Evolutionary conservation across 1,140 invertebrate genomes (phyloP).

Genomic region (Bicyclus anynana): DNA sequence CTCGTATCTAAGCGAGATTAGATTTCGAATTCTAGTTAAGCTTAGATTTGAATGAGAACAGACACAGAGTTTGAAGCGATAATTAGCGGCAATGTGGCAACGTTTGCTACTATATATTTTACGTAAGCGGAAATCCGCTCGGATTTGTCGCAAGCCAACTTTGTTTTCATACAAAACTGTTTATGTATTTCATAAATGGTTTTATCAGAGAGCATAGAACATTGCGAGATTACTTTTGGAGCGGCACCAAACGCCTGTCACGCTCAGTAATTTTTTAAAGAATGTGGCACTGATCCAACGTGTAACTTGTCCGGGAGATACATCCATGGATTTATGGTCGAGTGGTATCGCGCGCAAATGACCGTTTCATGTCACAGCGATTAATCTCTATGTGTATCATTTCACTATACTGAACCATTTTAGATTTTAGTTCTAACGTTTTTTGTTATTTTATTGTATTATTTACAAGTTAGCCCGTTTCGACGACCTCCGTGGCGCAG

Average conservation of each 20-base stretch:
- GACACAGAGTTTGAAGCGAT: too few species aligned
- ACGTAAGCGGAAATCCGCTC: too few species aligned
- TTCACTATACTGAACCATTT: not conserved
- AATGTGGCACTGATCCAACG: conserved; percentile 4
- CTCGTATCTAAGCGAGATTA: too few species aligned
- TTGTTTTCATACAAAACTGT: not conserved
- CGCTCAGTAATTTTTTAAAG: conserved; percentile 5
- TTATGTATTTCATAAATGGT: not conserved
- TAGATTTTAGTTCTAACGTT: not conserved
- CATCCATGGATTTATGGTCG: conserved; percentile 7
- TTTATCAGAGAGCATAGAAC: not conserved
- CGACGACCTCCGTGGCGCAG: too few species aligned
- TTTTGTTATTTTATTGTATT: not conserved
- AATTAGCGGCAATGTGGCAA: too few species aligned
- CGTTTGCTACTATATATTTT: too few species aligned
- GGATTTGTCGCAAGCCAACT: too few species aligned
- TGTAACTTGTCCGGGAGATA: conserved; percentile 6
- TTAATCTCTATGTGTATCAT: conserved; percentile 2
- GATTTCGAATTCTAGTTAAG: too few species aligned
- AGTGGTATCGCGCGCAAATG: not conserved
- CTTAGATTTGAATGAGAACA: too few species aligned
- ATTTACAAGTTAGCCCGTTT: too few species aligned
- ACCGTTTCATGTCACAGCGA: not conserved
- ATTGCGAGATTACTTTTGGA: not conserved
- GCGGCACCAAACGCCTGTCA: conserved; percentile 3